Conservation (phyloP, 2,797 vertebrate genomes). For the Momotus momota region DNA sequence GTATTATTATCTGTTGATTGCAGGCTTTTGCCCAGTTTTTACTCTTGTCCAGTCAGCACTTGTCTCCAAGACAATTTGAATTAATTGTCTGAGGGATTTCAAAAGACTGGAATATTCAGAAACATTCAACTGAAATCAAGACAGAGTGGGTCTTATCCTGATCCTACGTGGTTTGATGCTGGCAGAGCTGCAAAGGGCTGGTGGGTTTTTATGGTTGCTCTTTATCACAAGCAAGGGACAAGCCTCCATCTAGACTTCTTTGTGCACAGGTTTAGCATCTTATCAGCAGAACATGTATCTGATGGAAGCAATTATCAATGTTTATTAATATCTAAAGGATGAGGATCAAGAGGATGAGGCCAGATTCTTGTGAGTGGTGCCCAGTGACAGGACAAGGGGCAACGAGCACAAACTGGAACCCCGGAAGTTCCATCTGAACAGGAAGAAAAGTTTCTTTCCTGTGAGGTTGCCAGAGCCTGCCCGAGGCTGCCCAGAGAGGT, state of each 20-base stretch:
- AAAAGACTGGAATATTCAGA: neutral
- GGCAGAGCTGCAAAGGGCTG: neutral
- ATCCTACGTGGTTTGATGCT: neutral
- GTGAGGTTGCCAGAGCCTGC: neutral
- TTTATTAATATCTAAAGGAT: neutral
- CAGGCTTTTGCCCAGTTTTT: conserved; percentile 3
- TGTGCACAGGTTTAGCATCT: neutral
- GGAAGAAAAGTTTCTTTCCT: neutral
- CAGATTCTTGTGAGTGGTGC: neutral
- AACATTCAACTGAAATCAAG: neutral
- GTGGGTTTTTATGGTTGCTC: neutral
- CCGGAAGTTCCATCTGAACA: neutral
- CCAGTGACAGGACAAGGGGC: neutral
- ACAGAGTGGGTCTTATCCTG: neutral
- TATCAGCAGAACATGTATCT: neutral
- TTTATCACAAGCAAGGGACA: neutral
- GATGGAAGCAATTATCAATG: neutral
- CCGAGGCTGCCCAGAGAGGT: neutral
- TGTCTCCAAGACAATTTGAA: neutral
- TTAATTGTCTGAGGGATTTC: neutral
- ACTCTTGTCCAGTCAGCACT: conserved; percentile 5
- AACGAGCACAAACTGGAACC: neutral
- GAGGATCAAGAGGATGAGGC: neutral
- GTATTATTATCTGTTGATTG: neutral
- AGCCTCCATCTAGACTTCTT: neutral